These are phyloP conservation scores for Erythrocercus mccallii DNA, from an alignment of 2,113 vertebrate species.

Conservation along the genomic window DNA sequence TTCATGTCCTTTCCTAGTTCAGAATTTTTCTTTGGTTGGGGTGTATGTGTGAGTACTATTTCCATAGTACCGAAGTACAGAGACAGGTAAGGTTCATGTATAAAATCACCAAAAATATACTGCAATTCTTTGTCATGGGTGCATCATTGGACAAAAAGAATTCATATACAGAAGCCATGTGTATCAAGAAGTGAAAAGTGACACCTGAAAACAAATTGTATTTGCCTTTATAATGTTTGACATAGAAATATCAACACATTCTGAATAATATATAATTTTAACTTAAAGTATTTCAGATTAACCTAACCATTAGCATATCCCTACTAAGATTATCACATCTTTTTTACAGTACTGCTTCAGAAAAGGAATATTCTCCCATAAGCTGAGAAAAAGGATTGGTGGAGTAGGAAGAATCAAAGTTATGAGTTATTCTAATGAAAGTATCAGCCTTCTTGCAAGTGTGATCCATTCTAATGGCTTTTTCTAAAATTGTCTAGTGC, in stretches of 20 bases:
- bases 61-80: background rate
- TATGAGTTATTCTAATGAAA: background rate
- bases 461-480: background rate
- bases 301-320: background rate
- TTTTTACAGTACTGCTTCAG: background rate
- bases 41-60: rapidly evolving
- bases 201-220: background rate
- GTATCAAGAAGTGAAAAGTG: background rate
- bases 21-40: background rate
- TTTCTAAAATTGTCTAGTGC: background rate
- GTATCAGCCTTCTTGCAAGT: background rate
- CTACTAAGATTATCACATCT: background rate
- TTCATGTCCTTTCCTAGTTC: background rate
- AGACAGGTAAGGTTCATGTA: background rate
- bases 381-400: background rate
- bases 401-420: background rate
- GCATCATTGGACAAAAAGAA: background rate
- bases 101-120: background rate
- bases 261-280: background rate
- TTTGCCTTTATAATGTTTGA: background rate
- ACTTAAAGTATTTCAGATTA: background rate
- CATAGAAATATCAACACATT: background rate
- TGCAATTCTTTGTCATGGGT: background rate
- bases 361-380: background rate
- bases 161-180: background rate